Base-by-base conservation (phyloP, 2,113 vertebrate species). In the Eudyptes chrysolophus region DNA sequence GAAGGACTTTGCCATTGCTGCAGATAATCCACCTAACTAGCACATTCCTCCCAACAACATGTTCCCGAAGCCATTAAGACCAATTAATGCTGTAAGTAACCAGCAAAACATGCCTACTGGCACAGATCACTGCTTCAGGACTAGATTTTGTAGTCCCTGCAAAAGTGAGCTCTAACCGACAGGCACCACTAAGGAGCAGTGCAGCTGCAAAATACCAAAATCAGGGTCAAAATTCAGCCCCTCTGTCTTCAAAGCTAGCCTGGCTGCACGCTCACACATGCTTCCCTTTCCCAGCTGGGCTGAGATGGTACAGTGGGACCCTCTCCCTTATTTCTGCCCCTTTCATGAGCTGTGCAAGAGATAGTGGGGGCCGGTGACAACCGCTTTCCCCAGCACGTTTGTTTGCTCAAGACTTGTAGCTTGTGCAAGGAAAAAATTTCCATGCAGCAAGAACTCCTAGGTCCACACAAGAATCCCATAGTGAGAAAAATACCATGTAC, bases 311-410 rank as follows among this genome's bases (percentile, higher is more conserved):
- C 74, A 44, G 57, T 16, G 54, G 65, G 65, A 79, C 13, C 10
- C 57, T 7, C 4, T 68, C 36, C 46, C 27, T 66, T 55, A 19
- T 62, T 78, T 49, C 32, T 85, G 22, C 34, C 3, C 3, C 29
- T 64, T 66, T 60, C 49, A 40, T 2, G 1, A 69, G 20, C 27
- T 44, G 36, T 42, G 36, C 26, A 26, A 42, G 38, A 30, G 20
- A 16, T 0, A 26, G 9, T 2, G 38, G 27, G 12, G 9, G 10
- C 2, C 2, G 0, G 27, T 11, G 12, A 42, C 51, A 40, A 18
- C 9, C 1, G 0, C 46, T 46, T 58, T 69, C 19, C 38, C 27
- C 54, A 69, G 25, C 8, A 11, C 1, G 0, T 5, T 42, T 21
- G 13, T 62, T 66, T 38, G 13, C 20, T 30, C 1, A 2, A 58